phyloP scores from a whole-genome alignment of 2,888 invertebrate species.

The Dendrolimus pini region DNA sequence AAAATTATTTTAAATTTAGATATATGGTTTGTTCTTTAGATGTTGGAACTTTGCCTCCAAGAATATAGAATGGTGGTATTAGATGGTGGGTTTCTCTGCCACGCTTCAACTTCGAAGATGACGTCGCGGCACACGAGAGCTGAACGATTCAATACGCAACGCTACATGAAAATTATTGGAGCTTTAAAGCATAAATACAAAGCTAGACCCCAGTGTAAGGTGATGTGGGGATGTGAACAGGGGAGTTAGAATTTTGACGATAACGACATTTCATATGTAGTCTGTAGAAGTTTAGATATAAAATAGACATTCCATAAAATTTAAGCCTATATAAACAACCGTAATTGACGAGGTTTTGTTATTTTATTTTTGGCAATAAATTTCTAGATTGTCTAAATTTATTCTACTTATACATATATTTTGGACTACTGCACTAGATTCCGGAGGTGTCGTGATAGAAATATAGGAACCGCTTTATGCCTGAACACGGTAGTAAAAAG shows the following conservation, averaged over 20 bases:
- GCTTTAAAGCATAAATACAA: constrained; percentile 62
- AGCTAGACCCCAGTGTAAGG: constrained; percentile 53
- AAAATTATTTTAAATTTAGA: not conserved
- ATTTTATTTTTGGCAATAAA: too few relatives aligned
- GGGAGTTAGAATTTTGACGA: not conserved
- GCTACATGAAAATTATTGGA: constrained; percentile 66
- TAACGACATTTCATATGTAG: too few relatives aligned
- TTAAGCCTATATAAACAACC: too few relatives aligned
- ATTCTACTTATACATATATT: too few relatives aligned
- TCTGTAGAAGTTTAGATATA: too few relatives aligned
- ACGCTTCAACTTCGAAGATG: constrained; percentile 65
- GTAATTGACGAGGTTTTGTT: too few relatives aligned
- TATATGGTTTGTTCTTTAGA: constrained; percentile 56
- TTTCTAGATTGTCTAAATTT: too few relatives aligned
- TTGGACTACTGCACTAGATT: too few relatives aligned
- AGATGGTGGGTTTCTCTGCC: constrained; percentile 85
- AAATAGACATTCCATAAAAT: too few relatives aligned
- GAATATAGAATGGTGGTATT: constrained; percentile 83
- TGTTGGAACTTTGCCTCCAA: constrained; percentile 85
- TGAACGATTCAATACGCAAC: constrained; percentile 52
- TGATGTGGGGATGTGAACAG: constrained; percentile 36
- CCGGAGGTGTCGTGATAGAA: too few relatives aligned
- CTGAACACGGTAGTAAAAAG: too few relatives aligned
- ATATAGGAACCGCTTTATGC: too few relatives aligned
- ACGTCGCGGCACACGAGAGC: constrained; percentile 31